These are phyloP conservation scores for Lasioglossum morio DNA, from an alignment of 2,888 invertebrate genomes.

Conservation along the genomic window DNA sequence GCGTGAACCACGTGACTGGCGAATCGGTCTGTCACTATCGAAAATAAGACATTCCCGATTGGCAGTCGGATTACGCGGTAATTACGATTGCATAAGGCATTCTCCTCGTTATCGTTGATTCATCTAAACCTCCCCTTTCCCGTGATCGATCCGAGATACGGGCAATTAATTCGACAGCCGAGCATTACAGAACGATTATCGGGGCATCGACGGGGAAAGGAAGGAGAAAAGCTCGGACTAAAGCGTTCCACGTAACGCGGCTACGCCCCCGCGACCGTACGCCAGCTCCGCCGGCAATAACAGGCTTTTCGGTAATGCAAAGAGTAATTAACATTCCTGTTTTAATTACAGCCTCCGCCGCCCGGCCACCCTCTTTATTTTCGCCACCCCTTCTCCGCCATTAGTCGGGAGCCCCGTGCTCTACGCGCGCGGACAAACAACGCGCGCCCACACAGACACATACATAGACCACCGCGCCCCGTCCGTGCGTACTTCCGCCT, in stretches of 20 bases:
- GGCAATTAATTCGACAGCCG: slow-evolving; percentile 56
- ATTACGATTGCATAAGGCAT: slow-evolving; percentile 52
- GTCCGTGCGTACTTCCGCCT: not conserved
- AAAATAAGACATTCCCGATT: slow-evolving; percentile 60
- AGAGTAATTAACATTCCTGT: slow-evolving; percentile 84
- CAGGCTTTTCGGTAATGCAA: slow-evolving; percentile 83
- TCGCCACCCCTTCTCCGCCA: slow-evolving; percentile 76
- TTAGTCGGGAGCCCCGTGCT: slow-evolving; percentile 71
- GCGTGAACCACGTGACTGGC: not conserved
- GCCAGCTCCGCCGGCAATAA: slow-evolving; percentile 73
- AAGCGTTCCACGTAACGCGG: slow-evolving; percentile 52
- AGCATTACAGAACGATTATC: slow-evolving; percentile 58
- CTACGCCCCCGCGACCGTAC: slow-evolving; percentile 45
- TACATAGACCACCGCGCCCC: not conserved
- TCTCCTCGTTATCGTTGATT: slow-evolving; percentile 37
- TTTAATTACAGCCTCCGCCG: slow-evolving; percentile 82
- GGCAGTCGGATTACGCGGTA: slow-evolving; percentile 27
- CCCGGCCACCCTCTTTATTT: slow-evolving; percentile 76
- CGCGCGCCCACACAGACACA: not conserved
- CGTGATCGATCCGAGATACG: slow-evolving; percentile 52
- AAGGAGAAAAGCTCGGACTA: slow-evolving; percentile 34
- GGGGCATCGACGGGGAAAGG: slow-evolving; percentile 29
- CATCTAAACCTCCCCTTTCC: slow-evolving; percentile 43
- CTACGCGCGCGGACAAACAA: not conserved
- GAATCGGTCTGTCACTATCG: slow-evolving; percentile 16